Conservation (phyloP, 1,140 invertebrate genomes). For the Heliconius hermathena region DNA sequence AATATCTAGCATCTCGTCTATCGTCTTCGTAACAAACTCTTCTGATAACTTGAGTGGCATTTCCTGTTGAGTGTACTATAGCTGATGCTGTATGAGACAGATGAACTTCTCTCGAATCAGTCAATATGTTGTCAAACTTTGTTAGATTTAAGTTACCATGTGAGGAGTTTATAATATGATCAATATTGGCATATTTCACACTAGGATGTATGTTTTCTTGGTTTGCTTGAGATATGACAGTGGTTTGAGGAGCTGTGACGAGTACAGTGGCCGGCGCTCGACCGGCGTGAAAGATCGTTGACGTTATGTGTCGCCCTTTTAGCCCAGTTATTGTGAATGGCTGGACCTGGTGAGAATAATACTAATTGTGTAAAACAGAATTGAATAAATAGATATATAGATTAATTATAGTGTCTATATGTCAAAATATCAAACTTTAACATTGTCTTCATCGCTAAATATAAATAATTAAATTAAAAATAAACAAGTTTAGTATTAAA, state of each 20-base stretch:
- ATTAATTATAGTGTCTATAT: no score
- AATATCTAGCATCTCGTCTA: constrained; percentile 54
- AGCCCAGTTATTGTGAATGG: constrained; percentile 66
- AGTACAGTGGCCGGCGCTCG: constrained; percentile 69
- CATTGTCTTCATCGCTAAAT: no score
- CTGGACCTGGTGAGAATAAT: constrained; percentile 58
- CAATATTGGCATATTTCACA: constrained; percentile 59
- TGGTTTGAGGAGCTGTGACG: constrained; percentile 66
- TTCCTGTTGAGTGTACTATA: constrained; percentile 63
- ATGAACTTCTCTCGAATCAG: constrained; percentile 64
- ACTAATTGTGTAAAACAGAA: neutral
- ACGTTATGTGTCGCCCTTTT: constrained; percentile 71
- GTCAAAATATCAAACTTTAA: no score
- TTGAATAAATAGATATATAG: no score
- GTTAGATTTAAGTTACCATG: constrained; percentile 52
- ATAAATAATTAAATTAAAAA: no score
- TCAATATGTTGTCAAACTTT: constrained; percentile 64
- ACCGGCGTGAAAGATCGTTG: constrained; percentile 71
- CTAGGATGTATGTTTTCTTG: constrained; percentile 47
- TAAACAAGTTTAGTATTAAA: no score
- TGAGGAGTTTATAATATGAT: constrained; percentile 59
- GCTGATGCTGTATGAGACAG: constrained; percentile 64
- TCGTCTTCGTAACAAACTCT: constrained; percentile 69
- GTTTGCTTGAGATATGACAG: constrained; percentile 70
- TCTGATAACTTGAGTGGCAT: constrained; percentile 70